A percentile compares a stretch with the other conserved stretches of the same genome.
Conservation (phyloP, 2,888 invertebrate species). For the Agrilus cyanescens region DNA sequence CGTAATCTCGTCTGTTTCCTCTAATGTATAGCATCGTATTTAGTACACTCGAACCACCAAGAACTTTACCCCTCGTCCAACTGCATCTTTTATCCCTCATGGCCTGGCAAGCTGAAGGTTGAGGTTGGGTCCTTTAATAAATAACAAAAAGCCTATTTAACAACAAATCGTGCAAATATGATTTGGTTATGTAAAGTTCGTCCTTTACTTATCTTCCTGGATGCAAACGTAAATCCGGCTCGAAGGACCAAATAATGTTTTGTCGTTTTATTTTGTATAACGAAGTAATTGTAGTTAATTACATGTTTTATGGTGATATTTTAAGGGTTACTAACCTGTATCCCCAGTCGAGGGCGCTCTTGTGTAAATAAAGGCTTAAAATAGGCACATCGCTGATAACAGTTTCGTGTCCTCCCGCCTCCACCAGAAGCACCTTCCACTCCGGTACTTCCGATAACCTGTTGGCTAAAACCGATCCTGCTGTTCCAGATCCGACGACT, state of each 20-base stretch:
- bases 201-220: too few relatives aligned
- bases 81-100: constrained; percentile 75
- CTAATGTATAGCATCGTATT: constrained; percentile 88
- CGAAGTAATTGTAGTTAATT: too few relatives aligned
- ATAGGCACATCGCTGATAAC: constrained; percentile 79
- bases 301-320: too few relatives aligned
- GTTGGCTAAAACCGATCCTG: constrained; percentile 74
- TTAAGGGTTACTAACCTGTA: constrained; percentile 50
- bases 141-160: neutral
- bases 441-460: constrained; percentile 63
- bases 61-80: constrained; percentile 82
- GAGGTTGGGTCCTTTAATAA: constrained; percentile 63
- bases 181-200: too few relatives aligned
- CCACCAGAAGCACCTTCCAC: constrained; percentile 69
- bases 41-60: constrained; percentile 78
- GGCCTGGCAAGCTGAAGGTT: constrained; percentile 72
- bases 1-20: constrained; percentile 76
- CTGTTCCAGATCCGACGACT: constrained; percentile 73
- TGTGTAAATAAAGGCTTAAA: constrained; percentile 77
- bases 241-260: too few relatives aligned
- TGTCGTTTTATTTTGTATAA: too few relatives aligned
- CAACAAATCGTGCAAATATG: too few relatives aligned
- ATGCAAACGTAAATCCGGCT: too few relatives aligned
- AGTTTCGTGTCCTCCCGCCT: constrained; percentile 80
- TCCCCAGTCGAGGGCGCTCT: constrained; percentile 85